Base-by-base conservation (phyloP, 2,888 invertebrate species). In the Ochlodes sylvanus region DNA sequence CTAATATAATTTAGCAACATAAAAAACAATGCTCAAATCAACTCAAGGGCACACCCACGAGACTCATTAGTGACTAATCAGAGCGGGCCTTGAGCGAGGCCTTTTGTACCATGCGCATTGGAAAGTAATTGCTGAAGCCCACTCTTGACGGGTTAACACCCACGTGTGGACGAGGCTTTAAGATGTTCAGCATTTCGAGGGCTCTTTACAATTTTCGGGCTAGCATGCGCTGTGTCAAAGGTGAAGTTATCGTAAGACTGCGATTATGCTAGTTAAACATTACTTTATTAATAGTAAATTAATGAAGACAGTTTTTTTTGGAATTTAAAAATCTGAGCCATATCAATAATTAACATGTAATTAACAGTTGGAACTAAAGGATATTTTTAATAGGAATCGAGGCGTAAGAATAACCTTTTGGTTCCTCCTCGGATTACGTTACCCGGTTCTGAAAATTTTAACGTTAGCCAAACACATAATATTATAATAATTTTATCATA, bases 101-200 rank as follows among this genome's bases (percentile, higher is more conserved):
- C 78, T 80, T 80, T 84, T 76, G 76, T 79, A 68, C 73, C 76
- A 65, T 71, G 70, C 61, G 72, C 81, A 85, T 86, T 83, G 86
- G 86, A 89, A 87, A 88, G 87, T 84, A 88, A 89, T 89, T 88
- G 85, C 78, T 78, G 71, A 60, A 69, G 66, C 85, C 82, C 81
- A 83, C 86, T 80, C 85, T 82, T 81, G 84, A 77, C 76, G 74
- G 73, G 75, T 75, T 75, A 58, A 82, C 85, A 70, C 87, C 86
- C 81, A 86, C 87, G 75, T 71, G 74, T 70, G 63, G 76, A 77
- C 77, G 77, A 80, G 81, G 79, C 79, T 79, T 77, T 77, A 77
- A 82, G 77, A 79, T 75, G 81, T 78, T 79, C 79, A 85, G 83
- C 77, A 79, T 74, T 76, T 77, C 77, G 79, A 84, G 82, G 79